Base-by-base conservation (phyloP, 2,888 invertebrate species). In the Zygothrica quintamaculata region DNA sequence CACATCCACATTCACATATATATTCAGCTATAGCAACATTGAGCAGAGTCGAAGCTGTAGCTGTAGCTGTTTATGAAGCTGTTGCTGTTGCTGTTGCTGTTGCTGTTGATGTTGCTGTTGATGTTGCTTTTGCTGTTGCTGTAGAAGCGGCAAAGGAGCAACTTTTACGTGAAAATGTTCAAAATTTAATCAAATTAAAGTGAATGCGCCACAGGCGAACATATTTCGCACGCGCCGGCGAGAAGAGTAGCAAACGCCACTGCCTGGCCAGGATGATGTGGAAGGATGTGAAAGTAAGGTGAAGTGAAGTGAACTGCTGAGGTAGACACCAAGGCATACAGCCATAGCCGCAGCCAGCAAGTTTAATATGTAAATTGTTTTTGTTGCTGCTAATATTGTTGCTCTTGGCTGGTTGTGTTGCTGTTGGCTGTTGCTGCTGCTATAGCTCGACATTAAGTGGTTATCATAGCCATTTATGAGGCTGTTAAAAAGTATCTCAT, bases 131-230 rank as follows among this genome's bases (percentile, higher is more conserved):
- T 39, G 53, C 31, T 50, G 71, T 44, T 11, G 22, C 15, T 52
- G 52, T 47, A 12, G 31, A 22, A 22, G 47, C 60, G 60, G 55
- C 77, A 74, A 81, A 82, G 75, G 85, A 85, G 70, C 77, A 88
- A 86, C 88, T 86, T 88, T 88, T 86, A 84, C 81, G 84, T 86
- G 88, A 86, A 81, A 88, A 81, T 86, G 88, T 87, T 84, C 82
- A 87, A 88, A 88, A 88, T 88, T 88, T 87, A 87, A 87, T 87
- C 87, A 86, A 87, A 87, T 87, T 88, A 87, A 88, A 88, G 88
- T 87, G 87, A 76, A 81, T 74, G 73, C 69, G 77, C 88, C 78
- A 74, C 84, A 84, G 81, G 88, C 80, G 74, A 86, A 77, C 87
- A 84, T 81, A 80, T 87, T 87, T 80, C 84, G 78, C 85, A 81